Percentiles rank a stretch among this genome's conserved stretches.
Evolutionary conservation across 2,113 vertebrate species (phyloP).

Genomic region (Notiomystis cincta): DNA sequence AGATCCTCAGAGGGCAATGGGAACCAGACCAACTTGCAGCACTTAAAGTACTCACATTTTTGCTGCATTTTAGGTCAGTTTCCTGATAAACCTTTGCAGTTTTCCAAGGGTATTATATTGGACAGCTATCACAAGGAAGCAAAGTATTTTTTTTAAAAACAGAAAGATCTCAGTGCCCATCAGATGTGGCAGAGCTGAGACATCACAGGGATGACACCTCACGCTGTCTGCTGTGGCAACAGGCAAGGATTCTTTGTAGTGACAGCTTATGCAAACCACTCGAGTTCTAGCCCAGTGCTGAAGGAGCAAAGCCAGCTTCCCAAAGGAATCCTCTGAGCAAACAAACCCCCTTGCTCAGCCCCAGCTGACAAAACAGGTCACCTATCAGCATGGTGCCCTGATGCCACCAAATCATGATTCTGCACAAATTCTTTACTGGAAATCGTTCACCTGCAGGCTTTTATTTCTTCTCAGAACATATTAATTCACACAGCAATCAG

Average conservation of each 20-base stretch:
- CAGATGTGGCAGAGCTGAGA: neutral
- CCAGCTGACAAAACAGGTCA: conserved; percentile 52
- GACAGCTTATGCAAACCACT: neutral
- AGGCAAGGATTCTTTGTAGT: neutral
- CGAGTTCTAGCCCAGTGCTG: neutral
- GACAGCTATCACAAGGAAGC: neutral
- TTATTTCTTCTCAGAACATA: neutral
- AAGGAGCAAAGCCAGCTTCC: conserved; percentile 44
- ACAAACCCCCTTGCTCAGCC: neutral
- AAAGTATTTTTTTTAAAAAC: neutral
- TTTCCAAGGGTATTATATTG: neutral
- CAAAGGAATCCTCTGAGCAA: conserved; percentile 36
- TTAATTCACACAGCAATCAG: neutral
- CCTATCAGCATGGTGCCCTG: neutral
- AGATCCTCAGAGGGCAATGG: neutral
- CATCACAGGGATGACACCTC: neutral
- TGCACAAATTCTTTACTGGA: neutral
- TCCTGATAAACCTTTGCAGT: neutral
- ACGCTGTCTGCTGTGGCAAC: neutral
- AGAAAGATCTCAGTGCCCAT: neutral
- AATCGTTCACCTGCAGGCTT: neutral
- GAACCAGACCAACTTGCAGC: neutral
- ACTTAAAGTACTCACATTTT: neutral
- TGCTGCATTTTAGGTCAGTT: neutral
- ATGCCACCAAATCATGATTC: neutral